Evolutionary conservation across 1,140 invertebrate genomes (phyloP).

Genomic region (Drosophila nasuta): DNA sequence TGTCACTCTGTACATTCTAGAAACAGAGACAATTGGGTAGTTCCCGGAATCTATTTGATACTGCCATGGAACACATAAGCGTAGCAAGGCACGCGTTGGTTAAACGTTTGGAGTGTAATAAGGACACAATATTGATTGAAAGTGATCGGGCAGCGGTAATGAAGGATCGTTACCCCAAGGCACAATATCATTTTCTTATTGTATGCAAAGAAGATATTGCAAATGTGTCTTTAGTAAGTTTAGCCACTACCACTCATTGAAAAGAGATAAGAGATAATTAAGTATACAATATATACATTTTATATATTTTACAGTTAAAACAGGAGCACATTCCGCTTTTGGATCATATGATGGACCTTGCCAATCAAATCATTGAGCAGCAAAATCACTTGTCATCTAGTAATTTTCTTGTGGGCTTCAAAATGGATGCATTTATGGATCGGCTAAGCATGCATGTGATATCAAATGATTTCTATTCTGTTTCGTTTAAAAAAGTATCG

Average conservation of each 20-base stretch:
- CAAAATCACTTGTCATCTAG: conserved; percentile 37
- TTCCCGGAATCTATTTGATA: background rate
- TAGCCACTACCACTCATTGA: background rate
- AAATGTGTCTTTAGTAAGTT: conserved; percentile 44
- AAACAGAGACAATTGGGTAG: no score
- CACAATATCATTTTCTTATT: conserved; percentile 62
- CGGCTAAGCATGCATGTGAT: conserved; percentile 59
- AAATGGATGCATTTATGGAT: conserved; percentile 51
- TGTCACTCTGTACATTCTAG: background rate
- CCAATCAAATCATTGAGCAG: conserved; percentile 56
- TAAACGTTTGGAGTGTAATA: conserved; percentile 4
- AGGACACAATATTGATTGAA: conserved; percentile 46
- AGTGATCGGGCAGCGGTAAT: conserved; percentile 54
- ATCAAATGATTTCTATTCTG: conserved; percentile 63
- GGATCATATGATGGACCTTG: conserved; percentile 67
- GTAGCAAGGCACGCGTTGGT: conserved; percentile 1
- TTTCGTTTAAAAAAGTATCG: conserved; percentile 21
- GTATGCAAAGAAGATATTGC: conserved; percentile 51
- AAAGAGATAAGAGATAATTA: no score
- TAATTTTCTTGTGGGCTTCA: conserved; percentile 65
- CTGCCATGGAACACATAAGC: background rate
- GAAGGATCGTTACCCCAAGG: conserved; percentile 58
- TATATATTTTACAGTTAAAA: conserved; percentile 35
- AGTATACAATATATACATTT: background rate
- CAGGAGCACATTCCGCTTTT: conserved; percentile 56